phyloP scores from a whole-genome alignment of 2,888 invertebrate genomes.

The Leptopilina myrica region DNA sequence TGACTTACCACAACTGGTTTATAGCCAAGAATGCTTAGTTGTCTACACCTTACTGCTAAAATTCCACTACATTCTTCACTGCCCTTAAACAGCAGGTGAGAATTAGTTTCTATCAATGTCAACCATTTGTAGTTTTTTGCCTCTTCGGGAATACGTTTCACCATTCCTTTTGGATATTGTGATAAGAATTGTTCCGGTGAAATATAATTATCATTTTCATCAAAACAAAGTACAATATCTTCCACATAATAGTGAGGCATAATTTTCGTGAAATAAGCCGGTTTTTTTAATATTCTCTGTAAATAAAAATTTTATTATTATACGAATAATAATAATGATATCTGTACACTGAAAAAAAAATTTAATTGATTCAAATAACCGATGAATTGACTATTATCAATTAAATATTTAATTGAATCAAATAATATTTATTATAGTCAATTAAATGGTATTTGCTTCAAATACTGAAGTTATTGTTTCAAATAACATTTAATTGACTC shows the following conservation, averaged over 20 bases:
- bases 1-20: constrained; percentile 68
- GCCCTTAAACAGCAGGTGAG: constrained; percentile 47
- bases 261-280: constrained; percentile 79
- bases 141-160: constrained; percentile 62
- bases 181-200: constrained; percentile 44
- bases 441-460: no score
- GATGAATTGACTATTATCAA: no score
- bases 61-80: constrained; percentile 75
- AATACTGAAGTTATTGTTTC: no score
- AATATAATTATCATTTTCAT: constrained; percentile 75
- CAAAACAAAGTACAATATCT: constrained; percentile 82
- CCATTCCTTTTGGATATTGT: constrained; percentile 24
- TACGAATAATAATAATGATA: no score
- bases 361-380: no score
- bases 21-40: constrained; percentile 79
- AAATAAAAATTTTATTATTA: background rate
- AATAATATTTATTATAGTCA: no score
- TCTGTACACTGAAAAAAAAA: no score
- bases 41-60: constrained; percentile 81
- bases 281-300: constrained; percentile 75
- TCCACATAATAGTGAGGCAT: constrained; percentile 84
- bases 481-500: no score
- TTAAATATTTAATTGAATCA: no score
- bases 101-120: constrained; percentile 78
- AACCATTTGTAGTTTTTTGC: constrained; percentile 75